Conservation (phyloP, 2,888 invertebrate species). For the Harpalus rubripes region DNA sequence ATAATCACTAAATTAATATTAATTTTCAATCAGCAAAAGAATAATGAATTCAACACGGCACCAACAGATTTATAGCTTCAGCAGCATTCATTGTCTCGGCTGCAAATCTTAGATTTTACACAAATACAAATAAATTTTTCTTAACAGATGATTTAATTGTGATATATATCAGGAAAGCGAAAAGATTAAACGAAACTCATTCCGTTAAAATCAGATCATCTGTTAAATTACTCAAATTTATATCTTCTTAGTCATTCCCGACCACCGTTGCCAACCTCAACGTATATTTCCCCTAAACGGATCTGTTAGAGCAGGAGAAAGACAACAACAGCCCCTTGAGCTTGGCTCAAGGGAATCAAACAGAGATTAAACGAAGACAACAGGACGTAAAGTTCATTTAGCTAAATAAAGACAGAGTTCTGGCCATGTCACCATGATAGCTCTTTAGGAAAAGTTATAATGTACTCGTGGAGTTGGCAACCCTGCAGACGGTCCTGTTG, state of each 20-base stretch:
- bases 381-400: constrained; percentile 40
- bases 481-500: constrained; percentile 38
- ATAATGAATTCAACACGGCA: no score
- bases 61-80: no score
- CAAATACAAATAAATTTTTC: no score
- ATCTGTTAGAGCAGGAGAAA: background rate
- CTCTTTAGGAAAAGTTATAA: constrained; percentile 62
- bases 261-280: background rate
- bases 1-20: no score
- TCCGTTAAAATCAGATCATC: constrained; percentile 31
- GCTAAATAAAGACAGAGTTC: constrained; percentile 45
- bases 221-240: constrained; percentile 39
- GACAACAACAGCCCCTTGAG: constrained; percentile 28
- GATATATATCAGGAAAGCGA: background rate
- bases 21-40: no score
- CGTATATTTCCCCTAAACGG: background rate
- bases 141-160: no score
- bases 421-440: constrained; percentile 36
- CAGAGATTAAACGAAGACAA: constrained; percentile 49
- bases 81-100: no score
- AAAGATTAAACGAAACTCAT: constrained; percentile 19
- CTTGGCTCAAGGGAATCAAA: constrained; percentile 20
- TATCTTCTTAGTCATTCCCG: constrained; percentile 14
- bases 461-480: constrained; percentile 54
- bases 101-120: no score